Percentiles rank a stretch among this genome's conserved stretches.
These are phyloP conservation scores for Dolomedes plantarius DNA, from an alignment of 2,888 invertebrate species.

Conservation along the genomic window DNA sequence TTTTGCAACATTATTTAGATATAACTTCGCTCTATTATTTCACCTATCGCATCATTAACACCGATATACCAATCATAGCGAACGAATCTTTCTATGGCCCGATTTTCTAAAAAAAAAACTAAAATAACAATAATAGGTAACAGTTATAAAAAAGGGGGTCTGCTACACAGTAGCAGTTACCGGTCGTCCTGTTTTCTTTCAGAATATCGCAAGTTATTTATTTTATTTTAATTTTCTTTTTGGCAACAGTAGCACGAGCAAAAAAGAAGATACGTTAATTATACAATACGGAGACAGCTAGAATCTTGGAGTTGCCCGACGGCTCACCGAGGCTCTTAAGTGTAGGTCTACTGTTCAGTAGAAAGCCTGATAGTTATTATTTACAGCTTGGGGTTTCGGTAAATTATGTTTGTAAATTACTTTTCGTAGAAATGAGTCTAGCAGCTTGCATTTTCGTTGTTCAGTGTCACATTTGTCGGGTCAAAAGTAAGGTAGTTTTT, in stretches of 20 bases:
- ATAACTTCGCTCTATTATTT: background rate
- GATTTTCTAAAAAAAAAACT: background rate
- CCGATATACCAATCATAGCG: background rate
- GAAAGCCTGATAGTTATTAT: slow-evolving; percentile 2
- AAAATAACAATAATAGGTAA: background rate
- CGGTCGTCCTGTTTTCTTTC: background rate
- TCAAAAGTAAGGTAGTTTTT: background rate
- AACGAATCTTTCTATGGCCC: background rate
- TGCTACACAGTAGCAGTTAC: slow-evolving; percentile 8
- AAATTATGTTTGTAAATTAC: slow-evolving; percentile 14
- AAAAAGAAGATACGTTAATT: slow-evolving; percentile 16
- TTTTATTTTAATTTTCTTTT: background rate
- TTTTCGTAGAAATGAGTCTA: background rate
- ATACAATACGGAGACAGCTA: background rate
- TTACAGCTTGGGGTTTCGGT: background rate
- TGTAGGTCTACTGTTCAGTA: slow-evolving; percentile 12
- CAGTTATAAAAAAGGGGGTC: background rate
- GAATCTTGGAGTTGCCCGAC: background rate
- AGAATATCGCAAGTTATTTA: background rate
- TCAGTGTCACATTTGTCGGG: background rate
- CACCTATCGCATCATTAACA: background rate
- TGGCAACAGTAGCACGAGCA: background rate
- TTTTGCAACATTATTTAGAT: background rate
- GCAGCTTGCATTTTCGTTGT: slow-evolving; percentile 2
- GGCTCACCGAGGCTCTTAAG: background rate